Percentiles rank a stretch among this genome's conserved stretches.
Evolutionary conservation across 2,113 vertebrate genomes (phyloP).

Genomic region (Gavia stellata): DNA sequence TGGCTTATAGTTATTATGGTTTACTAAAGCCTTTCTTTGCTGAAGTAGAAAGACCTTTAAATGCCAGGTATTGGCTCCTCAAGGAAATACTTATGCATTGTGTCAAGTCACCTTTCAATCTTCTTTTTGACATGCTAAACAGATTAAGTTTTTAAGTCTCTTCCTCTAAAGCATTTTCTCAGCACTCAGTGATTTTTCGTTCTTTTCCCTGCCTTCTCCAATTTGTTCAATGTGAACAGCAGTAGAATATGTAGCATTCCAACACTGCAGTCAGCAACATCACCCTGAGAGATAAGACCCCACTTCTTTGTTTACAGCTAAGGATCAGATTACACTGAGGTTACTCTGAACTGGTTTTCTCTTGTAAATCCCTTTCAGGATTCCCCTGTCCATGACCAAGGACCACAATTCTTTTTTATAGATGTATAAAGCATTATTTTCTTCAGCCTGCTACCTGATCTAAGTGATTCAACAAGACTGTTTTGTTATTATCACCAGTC

Average conservation of each 20-base stretch:
- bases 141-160: constrained; percentile 23
- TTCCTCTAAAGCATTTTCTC: constrained; percentile 30
- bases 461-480: not conserved
- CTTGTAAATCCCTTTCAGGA: not conserved
- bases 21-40: constrained; percentile 12
- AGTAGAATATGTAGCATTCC: not conserved
- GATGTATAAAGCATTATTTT: not conserved
- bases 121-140: constrained; percentile 28
- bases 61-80: not conserved
- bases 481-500: not conserved
- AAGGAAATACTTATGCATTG: not conserved
- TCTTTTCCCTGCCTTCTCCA: not conserved
- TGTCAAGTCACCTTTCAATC: constrained; percentile 15
- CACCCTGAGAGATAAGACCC: not conserved
- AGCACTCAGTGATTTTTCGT: not conserved
- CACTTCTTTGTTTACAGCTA: not conserved
- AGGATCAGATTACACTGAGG: not conserved
- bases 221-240: not conserved
- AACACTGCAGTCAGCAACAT: not conserved
- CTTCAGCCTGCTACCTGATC: not conserved
- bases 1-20: not conserved
- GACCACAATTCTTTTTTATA: not conserved
- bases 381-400: not conserved
- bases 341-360: not conserved
- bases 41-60: not conserved